Evolutionary conservation across 2,113 vertebrate genomes (phyloP).

Genomic region (Percopsis transmontana): DNA sequence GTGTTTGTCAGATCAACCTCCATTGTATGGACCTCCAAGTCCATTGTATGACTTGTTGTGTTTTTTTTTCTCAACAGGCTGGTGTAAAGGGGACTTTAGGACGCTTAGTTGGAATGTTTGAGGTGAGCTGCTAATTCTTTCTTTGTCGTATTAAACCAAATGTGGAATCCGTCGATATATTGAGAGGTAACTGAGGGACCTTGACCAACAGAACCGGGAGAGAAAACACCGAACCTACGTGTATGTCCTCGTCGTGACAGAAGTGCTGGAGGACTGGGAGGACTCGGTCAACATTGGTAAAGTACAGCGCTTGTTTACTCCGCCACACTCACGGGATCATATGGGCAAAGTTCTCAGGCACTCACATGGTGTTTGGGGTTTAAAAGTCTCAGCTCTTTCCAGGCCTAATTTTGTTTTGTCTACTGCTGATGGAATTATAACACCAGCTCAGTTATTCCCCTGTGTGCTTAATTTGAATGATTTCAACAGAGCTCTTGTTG

Average conservation of each 20-base stretch:
- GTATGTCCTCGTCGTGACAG: conserved; percentile 95
- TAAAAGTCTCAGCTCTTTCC: conserved; percentile 5
- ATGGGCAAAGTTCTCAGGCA: conserved; percentile 28
- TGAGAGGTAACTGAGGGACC: no score
- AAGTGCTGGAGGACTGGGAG: conserved; percentile 98
- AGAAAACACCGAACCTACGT: conserved; percentile 98
- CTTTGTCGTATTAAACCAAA: neutral
- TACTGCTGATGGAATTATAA: conserved; percentile 23
- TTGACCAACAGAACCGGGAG: conserved; percentile 86
- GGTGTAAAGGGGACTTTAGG: conserved; percentile 98
- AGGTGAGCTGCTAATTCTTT: conserved; percentile 79
- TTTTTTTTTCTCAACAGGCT: conserved; percentile 79
- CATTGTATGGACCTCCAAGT: no score
- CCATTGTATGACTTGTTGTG: no score
- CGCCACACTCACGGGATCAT: conserved; percentile 21
- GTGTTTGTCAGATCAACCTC: no score
- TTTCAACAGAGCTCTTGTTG: neutral
- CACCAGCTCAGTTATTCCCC: conserved; percentile 23
- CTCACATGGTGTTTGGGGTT: conserved; percentile 41
- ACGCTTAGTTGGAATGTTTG: conserved; percentile 96
- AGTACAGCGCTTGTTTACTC: conserved; percentile 34
- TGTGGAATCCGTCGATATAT: neutral
- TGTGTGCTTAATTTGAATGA: conserved; percentile 21
- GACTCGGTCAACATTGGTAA: conserved; percentile 97
- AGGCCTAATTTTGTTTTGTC: conserved; percentile 18